Evolutionary conservation across 2,888 invertebrate species (phyloP).

Genomic region (Eucera pruinosa): DNA sequence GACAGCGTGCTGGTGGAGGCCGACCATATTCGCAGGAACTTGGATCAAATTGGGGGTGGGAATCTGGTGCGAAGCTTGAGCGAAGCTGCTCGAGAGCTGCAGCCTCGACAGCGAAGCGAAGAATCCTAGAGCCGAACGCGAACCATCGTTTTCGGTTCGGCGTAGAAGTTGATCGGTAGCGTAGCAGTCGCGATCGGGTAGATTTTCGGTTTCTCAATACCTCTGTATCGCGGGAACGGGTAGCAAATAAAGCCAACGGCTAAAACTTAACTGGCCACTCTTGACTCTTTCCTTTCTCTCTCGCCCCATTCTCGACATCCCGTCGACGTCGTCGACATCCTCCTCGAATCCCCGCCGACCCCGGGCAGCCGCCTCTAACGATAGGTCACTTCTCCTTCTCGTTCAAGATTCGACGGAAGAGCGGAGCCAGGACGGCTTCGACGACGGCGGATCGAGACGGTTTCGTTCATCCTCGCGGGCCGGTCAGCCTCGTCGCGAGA

Average conservation of each 20-base stretch:
- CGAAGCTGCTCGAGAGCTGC: not conserved
- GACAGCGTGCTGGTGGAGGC: not conserved
- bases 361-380: not conserved
- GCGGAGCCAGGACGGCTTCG: not conserved
- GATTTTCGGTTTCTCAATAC: too few species aligned
- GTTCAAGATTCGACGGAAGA: conserved; percentile 59
- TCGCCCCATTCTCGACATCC: not conserved
- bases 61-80: conserved; percentile 68
- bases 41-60: conserved; percentile 72
- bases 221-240: too few species aligned
- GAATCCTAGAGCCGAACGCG: too few species aligned
- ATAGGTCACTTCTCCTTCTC: not conserved
- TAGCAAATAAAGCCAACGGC: too few species aligned
- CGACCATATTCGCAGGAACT: conserved; percentile 26
- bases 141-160: too few species aligned
- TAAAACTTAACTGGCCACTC: too few species aligned
- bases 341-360: not conserved
- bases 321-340: not conserved
- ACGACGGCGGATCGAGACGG: not conserved
- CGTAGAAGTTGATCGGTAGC: too few species aligned
- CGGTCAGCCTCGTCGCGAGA: not conserved
- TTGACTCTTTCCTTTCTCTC: not conserved
- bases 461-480: not conserved
- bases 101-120: not conserved
- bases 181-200: too few species aligned